Percentiles rank a stretch among this genome's conserved stretches.
phyloP scores from a whole-genome alignment of 1,140 invertebrate genomes.

The Rhopalosiphum padi region DNA sequence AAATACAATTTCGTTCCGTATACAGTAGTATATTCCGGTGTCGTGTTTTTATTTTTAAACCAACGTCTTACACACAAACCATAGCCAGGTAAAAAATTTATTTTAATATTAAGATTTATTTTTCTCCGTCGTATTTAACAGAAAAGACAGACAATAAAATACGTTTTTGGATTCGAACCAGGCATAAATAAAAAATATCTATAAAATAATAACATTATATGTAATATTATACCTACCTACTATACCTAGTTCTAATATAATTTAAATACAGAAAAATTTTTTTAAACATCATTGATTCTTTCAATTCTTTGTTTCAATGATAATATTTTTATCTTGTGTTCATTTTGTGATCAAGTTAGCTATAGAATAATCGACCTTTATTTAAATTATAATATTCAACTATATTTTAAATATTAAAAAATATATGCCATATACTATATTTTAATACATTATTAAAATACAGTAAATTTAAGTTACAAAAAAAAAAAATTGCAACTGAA shows the following conservation, averaged over 20 bases:
- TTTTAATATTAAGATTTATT: neutral
- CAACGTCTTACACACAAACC: neutral
- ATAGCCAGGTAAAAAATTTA: slow-evolving; percentile 30
- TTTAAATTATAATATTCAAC: neutral
- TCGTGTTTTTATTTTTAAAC: neutral
- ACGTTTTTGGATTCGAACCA: neutral
- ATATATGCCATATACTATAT: neutral
- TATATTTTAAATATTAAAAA: neutral
- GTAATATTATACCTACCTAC: neutral
- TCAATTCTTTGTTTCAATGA: neutral
- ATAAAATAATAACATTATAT: neutral
- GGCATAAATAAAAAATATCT: neutral
- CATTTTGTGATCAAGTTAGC: neutral
- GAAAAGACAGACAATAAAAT: neutral
- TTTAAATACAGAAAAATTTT: neutral
- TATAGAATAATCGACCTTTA: neutral
- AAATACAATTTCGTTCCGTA: slow-evolving; percentile 30
- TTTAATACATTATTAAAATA: neutral
- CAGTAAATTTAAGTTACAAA: neutral
- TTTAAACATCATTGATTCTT: neutral
- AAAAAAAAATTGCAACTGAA: neutral
- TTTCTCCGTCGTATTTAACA: neutral
- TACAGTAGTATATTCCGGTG: slow-evolving; percentile 34
- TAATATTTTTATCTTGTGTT: neutral
- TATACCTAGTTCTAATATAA: neutral